Base-by-base conservation (phyloP, 2,888 invertebrate genomes). In the Mesorhabditis sp. region DNA sequence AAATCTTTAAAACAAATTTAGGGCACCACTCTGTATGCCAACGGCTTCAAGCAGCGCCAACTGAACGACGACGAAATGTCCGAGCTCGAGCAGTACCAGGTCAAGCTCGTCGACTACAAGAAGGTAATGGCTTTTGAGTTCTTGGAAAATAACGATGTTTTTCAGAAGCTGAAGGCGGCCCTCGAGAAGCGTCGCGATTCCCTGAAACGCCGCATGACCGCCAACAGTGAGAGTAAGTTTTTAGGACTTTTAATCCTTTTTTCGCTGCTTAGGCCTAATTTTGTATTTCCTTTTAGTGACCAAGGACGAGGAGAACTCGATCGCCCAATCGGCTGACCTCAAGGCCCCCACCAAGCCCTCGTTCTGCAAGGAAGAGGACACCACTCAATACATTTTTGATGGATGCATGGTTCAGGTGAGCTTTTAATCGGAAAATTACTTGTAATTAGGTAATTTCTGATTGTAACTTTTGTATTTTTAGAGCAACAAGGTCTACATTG, bases 321-420 rank as follows among this genome's bases (percentile, higher is more conserved):
- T 42, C 5, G 15, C 43, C 7, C 44, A 50, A 41, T 7, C 15
- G 42, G 66, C 58, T 4, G 65, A 72, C 15, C 75, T 75, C 65
- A 70, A 79, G 67, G 75, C 82, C 5, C 82, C 82, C 65, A 69
- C 76, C 66, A 80, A 80, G 73, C 84, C 84, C 50, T 80, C 80
- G 6, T 84, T 84, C 82, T 84, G 84, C 74, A 71, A 71, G 15
- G 83, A 79, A 67, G 78, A 83, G 66, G 80, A 78, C 67, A 83
- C 83, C 7, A 83, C 83, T 45, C 83, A 83, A 73, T 83, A 83
- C 76, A 78, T 81, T 73, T 83, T 83, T 68, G 83, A 83, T 68
- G 83, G 83, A 65, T 82, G 80, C 71, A 80, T 79, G 76, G 77
- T 82, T 70, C 78, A 78, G 74, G 77, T 77, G 43, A 61, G 68